Base-by-base conservation (phyloP, 2,888 invertebrate species). In the Gandaritis pyraliata region DNA sequence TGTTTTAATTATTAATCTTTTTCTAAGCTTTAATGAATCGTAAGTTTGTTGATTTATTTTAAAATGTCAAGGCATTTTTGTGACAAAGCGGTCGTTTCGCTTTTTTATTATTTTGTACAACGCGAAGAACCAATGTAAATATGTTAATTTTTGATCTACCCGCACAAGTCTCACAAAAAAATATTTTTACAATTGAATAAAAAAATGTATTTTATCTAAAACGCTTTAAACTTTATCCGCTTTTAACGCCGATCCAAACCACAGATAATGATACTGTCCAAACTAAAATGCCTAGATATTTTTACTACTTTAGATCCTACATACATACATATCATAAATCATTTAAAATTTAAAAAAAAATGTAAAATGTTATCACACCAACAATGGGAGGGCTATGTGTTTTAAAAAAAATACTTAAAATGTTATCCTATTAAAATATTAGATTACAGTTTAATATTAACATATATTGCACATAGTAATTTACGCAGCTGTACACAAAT, bases 281-380 rank as follows among this genome's bases (percentile, higher is more conserved):
- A 23, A 23, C 23, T 3, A 23, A 23, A 23, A 23, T 36, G 30
- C 15, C 36, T 46, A 6, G 50, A 29, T 50, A 15, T 47, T 29
- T 33, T 47, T 4, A 38, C 13, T 54, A 23, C 41, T 58, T 51
- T 15, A n/a, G 46, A 13, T 29, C 46, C 39, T 57, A 60, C 66
- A 2, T 23, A n/a, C n/a, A n/a, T n/a, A n/a, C n/a, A 61, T 64
- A 66, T 64, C 58, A 53, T 46, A 54, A 58, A 23, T 38, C 47
- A 51, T 29, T 8, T 13, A 13, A 39, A 10, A 48, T n/a, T 13
- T 18, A 53, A 39, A 3, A 33, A 38, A 48, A 36, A 45, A 16
- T 43, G 16, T 43, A 18, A 23, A 36, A 53, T 29, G 29, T n/a
- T 29, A 51, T 48, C 58, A 23, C 52, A 52, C 45, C 63, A 30